Base-by-base conservation (phyloP, 2,113 vertebrate species). In the Alligator sinensis region DNA sequence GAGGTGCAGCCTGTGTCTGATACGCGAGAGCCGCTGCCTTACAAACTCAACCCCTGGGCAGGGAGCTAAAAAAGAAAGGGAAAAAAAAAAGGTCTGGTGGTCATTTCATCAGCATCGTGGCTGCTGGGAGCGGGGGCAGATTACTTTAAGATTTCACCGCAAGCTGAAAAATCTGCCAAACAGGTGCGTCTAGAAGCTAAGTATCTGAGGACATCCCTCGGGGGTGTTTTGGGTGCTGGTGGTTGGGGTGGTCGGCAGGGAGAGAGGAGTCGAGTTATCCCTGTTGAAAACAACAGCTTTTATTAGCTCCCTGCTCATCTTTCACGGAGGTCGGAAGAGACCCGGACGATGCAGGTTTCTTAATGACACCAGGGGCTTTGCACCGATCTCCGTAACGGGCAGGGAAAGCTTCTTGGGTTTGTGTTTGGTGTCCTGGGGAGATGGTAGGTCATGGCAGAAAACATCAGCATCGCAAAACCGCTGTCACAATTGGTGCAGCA, bases 191-290 rank as follows among this genome's bases (percentile, higher is more conserved):
- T 82, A 47, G 2, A 60, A 79, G 64, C 58, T 88, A 19, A 72
- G 84, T 82, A 82, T 87, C 78, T 85, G 77, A 83, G 34, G 85
- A 74, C 34, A 54, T 77, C 68, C 62, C 84, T 93, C 34, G 34
- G 34, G 79, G 64, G 72, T 82, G 77, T 58, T 59, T 82, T 61
- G 10, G 81, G 47, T 54, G 38, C 84, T 74, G 6, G 47, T 47
- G 47, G 68, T 27, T 3, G 0, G 2, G 14, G 5, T 14, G 38
- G 47, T 34, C 47, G 8, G 18, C 15, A 4, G n/a, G 63, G 30
- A 63, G 62, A 77, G 24, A 57, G 70, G 27, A 72, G 28, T n/a
- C 27, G 6, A 3, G 34, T 63, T 82, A 47, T 84, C 30, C 34
- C 60, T 28, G 5, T 27, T 3, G 9, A 6, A 80, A 61, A 34